A percentile compares a stretch with the other conserved stretches of the same genome.
phyloP scores from a whole-genome alignment of 2,113 vertebrate species.

The Trogon melanurus region DNA sequence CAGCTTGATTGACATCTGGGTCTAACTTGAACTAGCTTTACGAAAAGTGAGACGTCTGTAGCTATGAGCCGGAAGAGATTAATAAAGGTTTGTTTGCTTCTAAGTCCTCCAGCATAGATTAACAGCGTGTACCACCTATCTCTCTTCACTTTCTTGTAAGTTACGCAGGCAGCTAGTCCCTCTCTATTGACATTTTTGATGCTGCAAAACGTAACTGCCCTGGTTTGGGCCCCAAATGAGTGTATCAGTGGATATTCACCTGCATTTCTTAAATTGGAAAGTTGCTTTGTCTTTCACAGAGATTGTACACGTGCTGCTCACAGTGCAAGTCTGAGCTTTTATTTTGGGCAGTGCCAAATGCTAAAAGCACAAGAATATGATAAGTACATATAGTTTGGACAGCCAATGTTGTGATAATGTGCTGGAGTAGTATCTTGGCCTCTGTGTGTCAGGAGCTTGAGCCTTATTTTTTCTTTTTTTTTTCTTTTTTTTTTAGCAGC shows the following conservation, averaged over 20 bases:
- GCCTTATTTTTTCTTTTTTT: neutral
- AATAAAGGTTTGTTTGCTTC: neutral
- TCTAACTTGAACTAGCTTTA: neutral
- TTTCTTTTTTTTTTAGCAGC: neutral
- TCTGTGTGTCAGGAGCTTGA: neutral
- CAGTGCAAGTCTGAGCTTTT: neutral
- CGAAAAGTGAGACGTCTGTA: conserved; percentile 36
- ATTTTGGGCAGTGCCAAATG: neutral
- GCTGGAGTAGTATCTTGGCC: neutral
- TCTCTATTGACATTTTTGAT: neutral
- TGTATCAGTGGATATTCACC: neutral
- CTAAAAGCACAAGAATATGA: neutral
- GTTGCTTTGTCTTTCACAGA: neutral
- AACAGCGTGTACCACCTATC: neutral
- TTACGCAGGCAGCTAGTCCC: neutral
- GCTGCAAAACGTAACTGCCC: neutral
- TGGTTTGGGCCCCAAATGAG: neutral
- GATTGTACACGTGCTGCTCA: neutral
- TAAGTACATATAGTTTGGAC: neutral
- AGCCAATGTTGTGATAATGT: neutral
- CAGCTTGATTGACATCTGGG: conserved; percentile 12
- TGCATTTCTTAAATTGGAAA: neutral
- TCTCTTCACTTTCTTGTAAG: neutral
- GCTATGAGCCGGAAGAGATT: neutral
- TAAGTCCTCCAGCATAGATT: neutral